Evolutionary conservation across 2,113 vertebrate genomes (phyloP).

Genomic region (Trachemys scripta): DNA sequence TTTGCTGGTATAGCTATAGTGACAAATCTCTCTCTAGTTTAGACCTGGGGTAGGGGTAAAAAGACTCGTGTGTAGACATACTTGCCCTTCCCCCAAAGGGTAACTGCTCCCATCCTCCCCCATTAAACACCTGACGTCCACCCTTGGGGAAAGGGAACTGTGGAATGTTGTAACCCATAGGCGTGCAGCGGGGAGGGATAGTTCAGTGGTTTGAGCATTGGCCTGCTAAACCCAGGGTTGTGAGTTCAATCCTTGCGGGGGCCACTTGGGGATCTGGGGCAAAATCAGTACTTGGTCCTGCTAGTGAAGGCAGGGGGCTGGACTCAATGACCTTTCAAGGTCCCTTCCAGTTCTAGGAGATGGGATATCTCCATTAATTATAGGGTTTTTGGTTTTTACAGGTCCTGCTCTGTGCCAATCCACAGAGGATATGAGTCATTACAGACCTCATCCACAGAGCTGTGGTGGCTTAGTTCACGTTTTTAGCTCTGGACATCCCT

Average conservation of each 20-base stretch:
- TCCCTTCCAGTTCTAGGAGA: too few species aligned
- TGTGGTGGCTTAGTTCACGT: background rate
- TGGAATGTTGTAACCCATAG: background rate
- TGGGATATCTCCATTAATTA: too few species aligned
- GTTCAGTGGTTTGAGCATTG: too few species aligned
- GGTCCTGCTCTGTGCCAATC: background rate
- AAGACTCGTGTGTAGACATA: background rate
- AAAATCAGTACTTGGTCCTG: too few species aligned
- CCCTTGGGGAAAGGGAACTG: background rate
- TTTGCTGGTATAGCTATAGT: background rate
- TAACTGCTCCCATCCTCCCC: background rate
- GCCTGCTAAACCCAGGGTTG: too few species aligned
- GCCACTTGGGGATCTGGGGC: too few species aligned
- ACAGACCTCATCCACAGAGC: background rate
- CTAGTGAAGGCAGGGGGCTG: too few species aligned
- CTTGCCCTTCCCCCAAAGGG: too few species aligned
- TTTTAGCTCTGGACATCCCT: background rate
- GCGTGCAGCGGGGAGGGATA: too few species aligned
- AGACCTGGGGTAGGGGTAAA: background rate
- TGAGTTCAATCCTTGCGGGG: too few species aligned
- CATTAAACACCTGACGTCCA: background rate
- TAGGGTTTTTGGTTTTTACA: background rate
- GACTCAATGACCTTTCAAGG: too few species aligned
- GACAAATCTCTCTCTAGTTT: background rate
- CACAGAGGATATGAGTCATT: background rate